Evolutionary conservation across 1,140 invertebrate species (phyloP).

Genomic region (Dufourea novaeangliae): DNA sequence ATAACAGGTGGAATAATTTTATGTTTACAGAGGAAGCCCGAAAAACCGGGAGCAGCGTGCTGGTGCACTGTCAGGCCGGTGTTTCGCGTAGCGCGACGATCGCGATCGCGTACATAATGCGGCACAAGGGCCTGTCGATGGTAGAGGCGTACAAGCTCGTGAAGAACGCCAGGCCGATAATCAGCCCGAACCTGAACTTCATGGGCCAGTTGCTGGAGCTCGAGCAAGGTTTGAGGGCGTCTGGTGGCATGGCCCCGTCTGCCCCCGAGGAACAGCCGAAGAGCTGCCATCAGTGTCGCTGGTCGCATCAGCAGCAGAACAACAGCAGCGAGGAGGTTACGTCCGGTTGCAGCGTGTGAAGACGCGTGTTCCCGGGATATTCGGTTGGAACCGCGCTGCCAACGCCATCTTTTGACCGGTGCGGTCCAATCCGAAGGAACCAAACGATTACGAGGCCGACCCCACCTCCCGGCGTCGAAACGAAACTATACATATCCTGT

Average conservation of each 20-base stretch:
- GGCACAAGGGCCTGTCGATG: conserved; percentile 92
- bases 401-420: background rate
- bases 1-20: background rate
- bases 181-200: conserved; percentile 98
- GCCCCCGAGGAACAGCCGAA: conserved; percentile 72
- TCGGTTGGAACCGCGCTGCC: background rate
- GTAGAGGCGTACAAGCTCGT: conserved; percentile 95
- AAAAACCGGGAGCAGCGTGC: conserved; percentile 88
- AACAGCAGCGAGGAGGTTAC: conserved; percentile 79
- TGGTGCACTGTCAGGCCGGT: conserved; percentile 97
- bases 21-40: conserved; percentile 92
- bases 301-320: conserved; percentile 82
- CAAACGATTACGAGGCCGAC: background rate
- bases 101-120: conserved; percentile 97
- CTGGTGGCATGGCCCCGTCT: conserved; percentile 65
- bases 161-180: conserved; percentile 92
- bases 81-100: conserved; percentile 97
- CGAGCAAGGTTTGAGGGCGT: conserved; percentile 86
- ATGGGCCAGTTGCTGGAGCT: conserved; percentile 96
- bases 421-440: background rate
- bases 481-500: conserved; percentile 56
- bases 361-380: background rate
- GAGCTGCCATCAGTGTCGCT: conserved; percentile 81
- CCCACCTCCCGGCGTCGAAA: conserved; percentile 20
- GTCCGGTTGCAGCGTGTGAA: conserved; percentile 82